A percentile compares a stretch with the other conserved stretches of the same genome.
Conservation (phyloP, 2,113 vertebrate species). For the Siniperca chuatsi region DNA sequence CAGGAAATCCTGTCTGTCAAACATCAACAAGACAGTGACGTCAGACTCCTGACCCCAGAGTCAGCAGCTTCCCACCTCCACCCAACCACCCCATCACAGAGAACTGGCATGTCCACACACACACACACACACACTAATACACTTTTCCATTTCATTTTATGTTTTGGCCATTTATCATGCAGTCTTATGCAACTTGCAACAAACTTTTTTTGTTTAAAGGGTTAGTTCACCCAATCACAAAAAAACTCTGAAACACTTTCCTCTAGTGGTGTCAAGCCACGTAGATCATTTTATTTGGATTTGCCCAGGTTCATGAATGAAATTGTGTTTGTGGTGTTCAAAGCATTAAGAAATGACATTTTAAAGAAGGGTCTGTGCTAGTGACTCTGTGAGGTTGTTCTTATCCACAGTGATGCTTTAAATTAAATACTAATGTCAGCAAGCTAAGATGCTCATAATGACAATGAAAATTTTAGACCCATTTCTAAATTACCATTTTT, state of each 20-base stretch:
- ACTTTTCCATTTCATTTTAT: background rate
- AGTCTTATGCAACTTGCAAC: background rate
- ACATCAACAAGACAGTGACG: conserved; percentile 57
- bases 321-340: background rate
- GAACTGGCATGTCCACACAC: background rate
- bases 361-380: background rate
- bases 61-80: conserved; percentile 13
- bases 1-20: conserved; percentile 74
- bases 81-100: conserved; percentile 13
- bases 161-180: background rate
- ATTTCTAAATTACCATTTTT: too few relatives aligned
- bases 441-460: background rate
- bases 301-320: too few relatives aligned
- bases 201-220: background rate
- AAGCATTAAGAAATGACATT: background rate
- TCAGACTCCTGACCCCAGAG: conserved; percentile 61
- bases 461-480: too few relatives aligned
- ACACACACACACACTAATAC: conserved; percentile 8
- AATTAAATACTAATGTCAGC: background rate
- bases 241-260: background rate
- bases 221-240: background rate
- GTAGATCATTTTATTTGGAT: background rate
- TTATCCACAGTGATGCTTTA: background rate
- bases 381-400: background rate
- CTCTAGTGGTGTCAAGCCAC: background rate